Base-by-base conservation (phyloP, 2,888 invertebrate species). In the Dioctria linearis region DNA sequence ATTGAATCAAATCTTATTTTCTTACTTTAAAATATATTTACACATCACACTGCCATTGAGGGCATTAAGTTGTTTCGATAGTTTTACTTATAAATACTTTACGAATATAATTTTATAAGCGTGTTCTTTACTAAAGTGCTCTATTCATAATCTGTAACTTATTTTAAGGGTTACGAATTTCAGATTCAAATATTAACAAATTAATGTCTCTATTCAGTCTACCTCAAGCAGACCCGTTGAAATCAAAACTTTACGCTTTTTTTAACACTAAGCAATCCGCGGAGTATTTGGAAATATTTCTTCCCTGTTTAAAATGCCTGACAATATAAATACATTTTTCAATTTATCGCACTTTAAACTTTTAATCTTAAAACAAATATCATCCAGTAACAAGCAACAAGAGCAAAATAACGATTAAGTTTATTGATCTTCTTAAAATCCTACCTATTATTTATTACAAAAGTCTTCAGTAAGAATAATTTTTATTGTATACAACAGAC, bases 1-100 rank as follows among this genome's bases (percentile, higher is more conserved):
- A 49, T 25, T 46, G 43, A 46, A 57, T 51, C 11, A 63, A 63
- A 76, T 43, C 42, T 8, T n/a, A 46, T 37, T 63, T 39, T 63
- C 37, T 76, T 25, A 63, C 40, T 61, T 46, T 54, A 4, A 61
- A 46, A 63, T 13, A 63, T 13, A 4, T 75, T 43, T 59, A 43
- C 42, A 75, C 63, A 54, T 11, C 39, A 76, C 76, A 76, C 76
- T 76, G 76, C 76, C 76, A 76, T 63, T 46, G 63, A 63, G 76
- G 49, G 63, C 73, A 75, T 75, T 75, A 43, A 13, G 73, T 49
- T 63, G 46, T 25, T 25, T 25, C 2, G 25, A 25, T 25, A 6
- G 13, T 63, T 9, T 63, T 63, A 63, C 40, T 63, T 40, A 37
- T 9, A 37, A 6, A 37, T 63, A 63, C 37, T 63, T 63, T 37